These are phyloP conservation scores for Apodemia hepburni DNA, from an alignment of 2,888 invertebrate genomes.

Conservation along the genomic window DNA sequence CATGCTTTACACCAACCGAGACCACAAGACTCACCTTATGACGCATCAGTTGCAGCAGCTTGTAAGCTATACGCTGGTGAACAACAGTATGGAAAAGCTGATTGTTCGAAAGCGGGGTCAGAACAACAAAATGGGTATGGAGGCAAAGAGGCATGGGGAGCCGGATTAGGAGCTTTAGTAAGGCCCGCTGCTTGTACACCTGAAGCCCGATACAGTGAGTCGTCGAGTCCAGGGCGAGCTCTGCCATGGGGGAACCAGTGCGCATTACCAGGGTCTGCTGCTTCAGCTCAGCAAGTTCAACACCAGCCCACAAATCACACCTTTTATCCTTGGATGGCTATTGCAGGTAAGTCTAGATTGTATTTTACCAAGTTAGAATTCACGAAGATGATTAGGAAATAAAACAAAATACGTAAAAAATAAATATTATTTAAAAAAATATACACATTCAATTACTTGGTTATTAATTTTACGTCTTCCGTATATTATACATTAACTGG, in stretches of 20 bases:
- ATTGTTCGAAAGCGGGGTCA: slow-evolving; percentile 86
- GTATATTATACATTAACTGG: too few species aligned
- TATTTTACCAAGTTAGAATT: background rate
- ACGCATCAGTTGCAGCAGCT: slow-evolving; percentile 92
- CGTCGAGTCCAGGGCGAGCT: slow-evolving; percentile 89
- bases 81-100: slow-evolving; percentile 85
- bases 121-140: slow-evolving; percentile 85
- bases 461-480: too few species aligned
- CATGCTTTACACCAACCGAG: slow-evolving; percentile 88
- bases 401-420: too few species aligned
- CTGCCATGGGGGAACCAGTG: slow-evolving; percentile 94
- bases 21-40: slow-evolving; percentile 95
- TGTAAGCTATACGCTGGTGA: slow-evolving; percentile 90
- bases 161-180: slow-evolving; percentile 84
- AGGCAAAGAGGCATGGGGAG: slow-evolving; percentile 86
- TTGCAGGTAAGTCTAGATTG: slow-evolving; percentile 88
- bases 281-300: slow-evolving; percentile 91
- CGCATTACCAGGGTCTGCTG: slow-evolving; percentile 89
- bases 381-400: too few species aligned
- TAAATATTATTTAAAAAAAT: too few species aligned
- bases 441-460: too few species aligned
- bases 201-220: slow-evolving; percentile 92
- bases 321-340: slow-evolving; percentile 99
- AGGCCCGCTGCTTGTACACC: slow-evolving; percentile 95
- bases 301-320: slow-evolving; percentile 95